Conservation (phyloP, 2,113 vertebrate genomes). For the Mormoops blainvillei region DNA sequence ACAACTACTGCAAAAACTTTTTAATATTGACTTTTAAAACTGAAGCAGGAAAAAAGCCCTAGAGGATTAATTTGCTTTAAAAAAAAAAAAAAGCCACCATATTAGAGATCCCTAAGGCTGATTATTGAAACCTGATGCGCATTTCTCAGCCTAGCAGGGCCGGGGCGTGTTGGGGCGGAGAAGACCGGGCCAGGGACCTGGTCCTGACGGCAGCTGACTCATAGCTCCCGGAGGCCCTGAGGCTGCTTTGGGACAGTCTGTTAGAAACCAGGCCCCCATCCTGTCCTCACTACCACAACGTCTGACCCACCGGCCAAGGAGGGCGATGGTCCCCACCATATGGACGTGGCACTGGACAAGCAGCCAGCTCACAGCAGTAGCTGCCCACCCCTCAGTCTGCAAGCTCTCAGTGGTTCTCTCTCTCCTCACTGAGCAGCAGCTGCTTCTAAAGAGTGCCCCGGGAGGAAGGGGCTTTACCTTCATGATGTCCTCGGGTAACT, state of each 20-base stretch:
- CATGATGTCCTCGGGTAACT: slow-evolving; percentile 68
- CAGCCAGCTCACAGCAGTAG: neutral
- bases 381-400: neutral
- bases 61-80: neutral
- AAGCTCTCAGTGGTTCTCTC: neutral
- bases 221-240: neutral
- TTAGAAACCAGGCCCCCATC: neutral
- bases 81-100: neutral
- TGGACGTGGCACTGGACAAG: neutral
- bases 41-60: neutral
- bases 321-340: neutral
- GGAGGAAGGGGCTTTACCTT: slow-evolving; percentile 58
- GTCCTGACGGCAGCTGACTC: slow-evolving; percentile 10
- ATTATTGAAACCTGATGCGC: slow-evolving; percentile 56
- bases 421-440: neutral
- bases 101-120: slow-evolving; percentile 31
- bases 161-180: neutral
- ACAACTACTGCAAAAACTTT: neutral
- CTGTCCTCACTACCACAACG: neutral
- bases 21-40: slow-evolving; percentile 27
- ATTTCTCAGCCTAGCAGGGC: neutral
- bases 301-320: neutral
- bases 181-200: neutral
- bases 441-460: neutral
- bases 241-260: neutral